Evolutionary conservation across 2,888 invertebrate species (phyloP).

Genomic region (Campopleginae sp.): DNA sequence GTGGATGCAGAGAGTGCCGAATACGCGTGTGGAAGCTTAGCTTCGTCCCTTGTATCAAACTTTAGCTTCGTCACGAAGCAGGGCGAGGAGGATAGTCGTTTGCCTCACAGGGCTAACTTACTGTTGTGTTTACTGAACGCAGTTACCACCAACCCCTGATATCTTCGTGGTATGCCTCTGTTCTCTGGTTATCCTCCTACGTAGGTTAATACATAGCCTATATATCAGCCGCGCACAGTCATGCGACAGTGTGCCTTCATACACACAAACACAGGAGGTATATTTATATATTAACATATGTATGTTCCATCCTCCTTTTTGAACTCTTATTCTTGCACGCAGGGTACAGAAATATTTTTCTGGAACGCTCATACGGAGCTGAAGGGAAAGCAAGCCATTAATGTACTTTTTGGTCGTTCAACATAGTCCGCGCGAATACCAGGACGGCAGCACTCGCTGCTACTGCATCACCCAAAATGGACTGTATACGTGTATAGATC

Average conservation of each 20-base stretch:
- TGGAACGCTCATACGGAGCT: constrained; percentile 31
- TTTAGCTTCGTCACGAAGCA: constrained; percentile 56
- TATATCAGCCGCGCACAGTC: neutral
- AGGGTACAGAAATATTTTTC: constrained; percentile 27
- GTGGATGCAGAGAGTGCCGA: constrained; percentile 21
- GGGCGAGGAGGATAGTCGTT: constrained; percentile 75
- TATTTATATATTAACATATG: constrained; percentile 1
- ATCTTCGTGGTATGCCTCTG: constrained; percentile 51
- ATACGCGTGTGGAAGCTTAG: constrained; percentile 31
- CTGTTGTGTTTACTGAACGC: constrained; percentile 82
- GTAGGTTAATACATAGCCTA: neutral
- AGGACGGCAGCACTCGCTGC: neutral
- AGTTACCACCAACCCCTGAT: constrained; percentile 74
- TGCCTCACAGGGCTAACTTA: constrained; percentile 80
- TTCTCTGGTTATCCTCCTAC: constrained; percentile 22
- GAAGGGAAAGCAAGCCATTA: constrained; percentile 61
- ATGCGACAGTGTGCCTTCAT: constrained; percentile 10
- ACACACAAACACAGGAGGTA: neutral
- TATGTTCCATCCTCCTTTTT: neutral
- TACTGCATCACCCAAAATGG: neutral
- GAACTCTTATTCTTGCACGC: constrained; percentile 11
- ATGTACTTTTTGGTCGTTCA: constrained; percentile 52
- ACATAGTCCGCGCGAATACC: constrained; percentile 25
- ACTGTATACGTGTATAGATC: constrained; percentile 18
- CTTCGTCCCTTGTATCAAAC: constrained; percentile 62